A percentile compares a stretch with the other conserved stretches of the same genome.
phyloP scores from a whole-genome alignment of 2,113 vertebrate genomes.

The Solea solea region DNA sequence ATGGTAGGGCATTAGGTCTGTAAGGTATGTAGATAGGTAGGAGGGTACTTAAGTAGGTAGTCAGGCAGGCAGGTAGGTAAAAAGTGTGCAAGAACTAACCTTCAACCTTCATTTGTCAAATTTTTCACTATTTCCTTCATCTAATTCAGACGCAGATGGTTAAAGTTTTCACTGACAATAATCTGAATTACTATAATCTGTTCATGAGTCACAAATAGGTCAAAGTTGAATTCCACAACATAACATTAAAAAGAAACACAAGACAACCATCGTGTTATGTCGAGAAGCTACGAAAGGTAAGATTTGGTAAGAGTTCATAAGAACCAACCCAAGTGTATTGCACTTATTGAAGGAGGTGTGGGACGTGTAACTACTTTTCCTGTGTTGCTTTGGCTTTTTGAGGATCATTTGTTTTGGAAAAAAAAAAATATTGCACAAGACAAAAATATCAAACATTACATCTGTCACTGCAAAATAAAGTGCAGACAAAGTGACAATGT shows the following conservation, averaged over 20 bases:
- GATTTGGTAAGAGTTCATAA: slow-evolving; percentile 11
- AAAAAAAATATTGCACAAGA: slow-evolving; percentile 28
- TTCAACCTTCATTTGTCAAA: neutral
- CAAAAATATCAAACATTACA: slow-evolving; percentile 46
- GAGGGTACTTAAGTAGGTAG: too few species aligned
- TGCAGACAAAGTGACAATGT: slow-evolving; percentile 60
- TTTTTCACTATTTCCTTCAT: slow-evolving; percentile 8
- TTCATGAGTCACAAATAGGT: slow-evolving; percentile 12
- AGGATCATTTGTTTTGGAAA: slow-evolving; percentile 39
- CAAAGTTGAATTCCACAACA: slow-evolving; percentile 33
- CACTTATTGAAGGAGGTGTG: slow-evolving; percentile 64
- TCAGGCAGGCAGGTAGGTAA: neutral
- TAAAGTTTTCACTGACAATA: slow-evolving; percentile 26
- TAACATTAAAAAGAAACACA: slow-evolving; percentile 6
- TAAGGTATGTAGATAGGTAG: neutral
- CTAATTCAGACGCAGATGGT: slow-evolving; percentile 9
- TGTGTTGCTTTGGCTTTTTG: slow-evolving; percentile 74
- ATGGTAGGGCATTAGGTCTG: too few species aligned
- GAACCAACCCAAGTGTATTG: slow-evolving; percentile 56
- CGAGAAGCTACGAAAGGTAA: slow-evolving; percentile 13
- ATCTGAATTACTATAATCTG: neutral
- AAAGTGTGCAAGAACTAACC: neutral
- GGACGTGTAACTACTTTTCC: slow-evolving; percentile 42
- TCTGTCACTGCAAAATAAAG: slow-evolving; percentile 58
- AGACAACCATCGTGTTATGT: slow-evolving; percentile 8